A percentile compares a stretch with the other conserved stretches of the same genome.
Evolutionary conservation across 2,797 vertebrate genomes (phyloP).

Genomic region (Anabas testudineus): DNA sequence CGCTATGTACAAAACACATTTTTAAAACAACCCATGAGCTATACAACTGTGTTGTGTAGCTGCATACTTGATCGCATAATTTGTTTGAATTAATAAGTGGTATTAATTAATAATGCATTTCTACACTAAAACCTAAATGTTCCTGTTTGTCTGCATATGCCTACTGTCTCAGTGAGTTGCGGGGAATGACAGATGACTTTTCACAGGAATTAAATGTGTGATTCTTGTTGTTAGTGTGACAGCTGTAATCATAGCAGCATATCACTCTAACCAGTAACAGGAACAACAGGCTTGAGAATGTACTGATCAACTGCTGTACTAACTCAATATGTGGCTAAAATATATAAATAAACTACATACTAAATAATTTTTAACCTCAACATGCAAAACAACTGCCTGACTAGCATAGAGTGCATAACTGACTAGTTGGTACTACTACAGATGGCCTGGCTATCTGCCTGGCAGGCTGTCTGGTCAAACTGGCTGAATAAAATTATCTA

Average conservation of each 20-base stretch:
- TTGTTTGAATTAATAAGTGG: no score
- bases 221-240: neutral
- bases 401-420: neutral
- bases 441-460: neutral
- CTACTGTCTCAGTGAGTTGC: neutral
- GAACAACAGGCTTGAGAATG: neutral
- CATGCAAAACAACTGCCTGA: neutral
- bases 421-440: constrained; percentile 6
- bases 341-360: constrained; percentile 6
- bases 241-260: neutral
- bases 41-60: no score
- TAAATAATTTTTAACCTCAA: constrained; percentile 11
- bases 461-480: constrained; percentile 17
- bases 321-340: neutral
- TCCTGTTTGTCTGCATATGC: neutral
- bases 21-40: no score
- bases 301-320: neutral
- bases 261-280: constrained; percentile 4
- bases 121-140: neutral
- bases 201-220: constrained; percentile 4
- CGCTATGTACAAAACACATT: no score
- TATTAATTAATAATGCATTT: neutral
- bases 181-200: constrained; percentile 1
- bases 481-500: constrained; percentile 31
- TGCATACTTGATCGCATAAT: no score